phyloP scores from a whole-genome alignment of 2,797 vertebrate species.

The Crocidura indochinensis region DNA sequence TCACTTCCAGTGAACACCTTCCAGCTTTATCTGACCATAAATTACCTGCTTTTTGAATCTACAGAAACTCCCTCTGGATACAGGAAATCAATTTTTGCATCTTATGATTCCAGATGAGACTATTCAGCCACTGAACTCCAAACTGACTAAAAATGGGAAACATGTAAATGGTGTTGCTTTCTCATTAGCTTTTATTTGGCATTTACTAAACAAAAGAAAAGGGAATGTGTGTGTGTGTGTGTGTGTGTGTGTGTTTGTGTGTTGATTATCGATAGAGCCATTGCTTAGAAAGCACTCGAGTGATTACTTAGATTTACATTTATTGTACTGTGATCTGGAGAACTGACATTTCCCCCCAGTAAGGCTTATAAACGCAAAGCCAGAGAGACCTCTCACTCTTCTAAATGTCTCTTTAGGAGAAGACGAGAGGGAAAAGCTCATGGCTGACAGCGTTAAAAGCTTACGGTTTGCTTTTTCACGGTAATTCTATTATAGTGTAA shows the following conservation, averaged over 20 bases:
- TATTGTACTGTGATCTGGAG: conserved; percentile 40
- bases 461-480: conserved; percentile 52
- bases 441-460: conserved; percentile 20
- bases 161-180: conserved; percentile 1
- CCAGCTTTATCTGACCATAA: not conserved
- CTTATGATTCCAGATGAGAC: not conserved
- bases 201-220: conserved; percentile 40
- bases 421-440: conserved; percentile 38
- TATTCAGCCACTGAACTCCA: not conserved
- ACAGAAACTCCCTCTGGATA: not conserved
- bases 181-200: not conserved
- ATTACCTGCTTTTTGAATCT: not conserved
- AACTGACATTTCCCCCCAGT: conserved; percentile 39
- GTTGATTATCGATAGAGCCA: not conserved
- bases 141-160: not conserved
- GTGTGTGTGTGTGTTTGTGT: too few relatives aligned
- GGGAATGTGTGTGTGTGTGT: too few relatives aligned
- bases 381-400: conserved; percentile 53
- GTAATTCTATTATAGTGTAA: conserved; percentile 60
- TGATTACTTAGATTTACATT: conserved; percentile 41
- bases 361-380: conserved; percentile 34
- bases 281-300: conserved; percentile 64
- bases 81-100: conserved; percentile 13
- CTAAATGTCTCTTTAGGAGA: conserved; percentile 57
- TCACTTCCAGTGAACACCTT: not conserved